phyloP scores from a whole-genome alignment of 2,113 vertebrate genomes.

The Condylura cristata region DNA sequence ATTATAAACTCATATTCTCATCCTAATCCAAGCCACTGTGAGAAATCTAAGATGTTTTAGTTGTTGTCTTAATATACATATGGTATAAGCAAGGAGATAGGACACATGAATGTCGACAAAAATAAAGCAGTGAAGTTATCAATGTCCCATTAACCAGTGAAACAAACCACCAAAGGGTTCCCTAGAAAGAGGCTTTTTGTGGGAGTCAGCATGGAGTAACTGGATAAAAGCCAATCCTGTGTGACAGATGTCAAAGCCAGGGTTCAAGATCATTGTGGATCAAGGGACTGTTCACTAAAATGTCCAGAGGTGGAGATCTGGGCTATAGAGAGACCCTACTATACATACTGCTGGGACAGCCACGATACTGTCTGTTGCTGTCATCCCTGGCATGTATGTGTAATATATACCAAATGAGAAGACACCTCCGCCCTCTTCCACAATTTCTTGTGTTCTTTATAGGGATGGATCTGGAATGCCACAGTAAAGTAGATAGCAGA shows the following conservation, averaged over 20 bases:
- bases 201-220: not conserved
- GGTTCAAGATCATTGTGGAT: not conserved
- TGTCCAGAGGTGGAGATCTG: not conserved
- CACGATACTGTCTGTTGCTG: not conserved
- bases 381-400: not conserved
- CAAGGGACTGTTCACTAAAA: not conserved
- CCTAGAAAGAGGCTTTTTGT: not conserved
- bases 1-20: not conserved
- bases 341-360: not conserved
- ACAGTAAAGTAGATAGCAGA: constrained; percentile 71
- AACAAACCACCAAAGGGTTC: not conserved
- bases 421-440: constrained; percentile 66
- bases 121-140: not conserved
- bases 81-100: not conserved
- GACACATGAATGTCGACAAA: not conserved
- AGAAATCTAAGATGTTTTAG: not conserved
- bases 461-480: constrained; percentile 74
- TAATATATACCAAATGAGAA: constrained; percentile 34
- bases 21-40: not conserved
- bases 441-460: constrained; percentile 76
- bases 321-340: not conserved
- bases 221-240: not conserved
- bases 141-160: not conserved
- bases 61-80: not conserved
- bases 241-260: not conserved